Conservation (phyloP, 2,888 invertebrate species). For the Dolomedes plantarius region DNA sequence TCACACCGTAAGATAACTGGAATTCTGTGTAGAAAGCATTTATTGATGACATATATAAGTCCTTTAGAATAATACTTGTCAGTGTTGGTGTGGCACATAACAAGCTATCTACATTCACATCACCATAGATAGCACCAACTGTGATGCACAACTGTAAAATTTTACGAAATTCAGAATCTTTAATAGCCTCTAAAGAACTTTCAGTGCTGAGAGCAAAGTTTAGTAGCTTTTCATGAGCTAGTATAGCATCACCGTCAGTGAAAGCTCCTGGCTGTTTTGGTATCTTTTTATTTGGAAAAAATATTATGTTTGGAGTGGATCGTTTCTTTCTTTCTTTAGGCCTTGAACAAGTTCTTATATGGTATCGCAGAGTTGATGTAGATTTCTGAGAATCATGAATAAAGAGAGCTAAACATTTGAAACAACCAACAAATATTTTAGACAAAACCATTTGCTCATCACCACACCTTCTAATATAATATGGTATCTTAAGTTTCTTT, state of each 20-base stretch:
- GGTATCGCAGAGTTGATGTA: conserved; percentile 58
- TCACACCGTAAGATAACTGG: conserved; percentile 59
- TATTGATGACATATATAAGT: conserved; percentile 47
- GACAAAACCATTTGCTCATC: conserved; percentile 64
- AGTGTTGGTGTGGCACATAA: conserved; percentile 57
- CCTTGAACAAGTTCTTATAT: conserved; percentile 57
- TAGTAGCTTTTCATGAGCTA: conserved; percentile 50
- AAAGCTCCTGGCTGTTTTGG: conserved; percentile 36
- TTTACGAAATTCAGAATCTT: conserved; percentile 62
- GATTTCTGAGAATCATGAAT: conserved; percentile 67
- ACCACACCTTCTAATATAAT: conserved; percentile 58
- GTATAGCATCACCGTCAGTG: conserved; percentile 43
- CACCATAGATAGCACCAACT: conserved; percentile 62
- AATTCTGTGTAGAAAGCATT: conserved; percentile 65
- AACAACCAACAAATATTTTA: conserved; percentile 67
- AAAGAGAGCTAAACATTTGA: conserved; percentile 59
- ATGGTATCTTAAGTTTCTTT: conserved; percentile 58
- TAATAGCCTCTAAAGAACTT: conserved; percentile 44
- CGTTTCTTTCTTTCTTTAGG: conserved; percentile 55
- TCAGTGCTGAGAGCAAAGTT: conserved; percentile 57
- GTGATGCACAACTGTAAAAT: conserved; percentile 64
- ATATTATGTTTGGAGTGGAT: conserved; percentile 58
- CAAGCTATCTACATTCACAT: conserved; percentile 61
- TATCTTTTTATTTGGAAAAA: conserved; percentile 46
- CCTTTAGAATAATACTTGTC: conserved; percentile 51